phyloP scores from a whole-genome alignment of 2,113 vertebrate genomes.

The Nanger granti region DNA sequence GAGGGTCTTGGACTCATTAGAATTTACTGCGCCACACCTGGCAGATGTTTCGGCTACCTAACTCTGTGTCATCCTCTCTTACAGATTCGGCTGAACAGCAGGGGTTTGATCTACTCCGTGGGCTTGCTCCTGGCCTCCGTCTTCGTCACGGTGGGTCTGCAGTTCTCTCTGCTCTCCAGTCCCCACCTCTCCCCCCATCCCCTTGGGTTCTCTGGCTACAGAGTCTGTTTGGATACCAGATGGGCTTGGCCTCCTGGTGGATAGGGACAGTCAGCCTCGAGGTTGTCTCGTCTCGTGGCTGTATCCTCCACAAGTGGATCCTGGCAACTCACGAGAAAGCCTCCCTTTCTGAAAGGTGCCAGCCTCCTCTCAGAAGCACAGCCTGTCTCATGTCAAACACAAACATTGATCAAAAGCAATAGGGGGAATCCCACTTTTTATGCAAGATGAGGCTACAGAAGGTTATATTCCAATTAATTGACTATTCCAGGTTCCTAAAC shows the following conservation, averaged over 20 bases:
- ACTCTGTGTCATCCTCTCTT: conserved; percentile 59
- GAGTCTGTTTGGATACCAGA: not conserved
- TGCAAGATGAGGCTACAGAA: not conserved
- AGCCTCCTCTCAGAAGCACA: not conserved
- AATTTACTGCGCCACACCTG: not conserved
- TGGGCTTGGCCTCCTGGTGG: not conserved
- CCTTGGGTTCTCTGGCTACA: not conserved
- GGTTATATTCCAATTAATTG: not conserved
- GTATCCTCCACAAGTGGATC: not conserved
- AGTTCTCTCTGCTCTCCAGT: conserved; percentile 30
- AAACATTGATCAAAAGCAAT: not conserved
- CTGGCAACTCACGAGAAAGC: not conserved
- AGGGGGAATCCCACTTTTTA: not conserved
- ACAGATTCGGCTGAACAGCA: conserved; percentile 95
- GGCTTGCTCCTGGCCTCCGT: conserved; percentile 94
- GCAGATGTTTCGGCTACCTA: not conserved
- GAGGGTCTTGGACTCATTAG: not conserved
- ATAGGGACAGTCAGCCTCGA: not conserved
- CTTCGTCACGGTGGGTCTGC: conserved; percentile 91
- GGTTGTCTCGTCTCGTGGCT: not conserved
- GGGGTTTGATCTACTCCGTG: conserved; percentile 97
- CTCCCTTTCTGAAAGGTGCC: not conserved
- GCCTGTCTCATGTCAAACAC: not conserved
- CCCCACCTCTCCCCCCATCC: not conserved
- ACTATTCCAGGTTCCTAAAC: not conserved